phyloP scores from a whole-genome alignment of 2,113 vertebrate species.

The Gobius niger region DNA sequence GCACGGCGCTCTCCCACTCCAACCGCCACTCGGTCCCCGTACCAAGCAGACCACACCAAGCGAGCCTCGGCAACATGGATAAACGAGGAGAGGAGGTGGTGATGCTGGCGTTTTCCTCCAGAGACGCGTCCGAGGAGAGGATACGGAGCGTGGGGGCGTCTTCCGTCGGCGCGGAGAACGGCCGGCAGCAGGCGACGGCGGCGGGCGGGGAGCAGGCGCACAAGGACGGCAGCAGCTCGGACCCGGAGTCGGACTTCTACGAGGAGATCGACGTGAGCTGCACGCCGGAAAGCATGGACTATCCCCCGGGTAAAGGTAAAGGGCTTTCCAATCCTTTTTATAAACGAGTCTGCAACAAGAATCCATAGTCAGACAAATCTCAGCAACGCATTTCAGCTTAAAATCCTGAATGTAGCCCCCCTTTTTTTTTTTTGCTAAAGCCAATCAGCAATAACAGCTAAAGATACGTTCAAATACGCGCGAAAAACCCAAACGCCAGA shows the following conservation, averaged over 20 bases:
- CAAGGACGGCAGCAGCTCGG: slow-evolving; percentile 92
- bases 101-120: slow-evolving; percentile 85
- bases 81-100: slow-evolving; percentile 90
- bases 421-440: too few species aligned
- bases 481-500: not conserved
- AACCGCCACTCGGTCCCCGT: not conserved
- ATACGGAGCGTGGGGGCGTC: slow-evolving; percentile 78
- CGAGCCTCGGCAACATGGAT: slow-evolving; percentile 80
- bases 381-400: not conserved
- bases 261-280: slow-evolving; percentile 99
- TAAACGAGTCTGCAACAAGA: not conserved
- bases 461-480: not conserved
- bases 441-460: too few species aligned
- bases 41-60: not conserved
- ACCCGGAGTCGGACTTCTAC: slow-evolving; percentile 98
- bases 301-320: slow-evolving; percentile 89
- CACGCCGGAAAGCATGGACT: slow-evolving; percentile 94
- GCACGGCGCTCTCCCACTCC: not conserved
- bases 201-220: slow-evolving; percentile 74
- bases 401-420: not conserved
- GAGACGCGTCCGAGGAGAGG: slow-evolving; percentile 77
- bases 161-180: slow-evolving; percentile 57
- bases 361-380: not conserved
- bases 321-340: slow-evolving; percentile 6
- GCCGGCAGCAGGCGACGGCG: slow-evolving; percentile 35